Evolutionary conservation across 2,888 invertebrate genomes (phyloP), one percentile per base, ranked within the genome.

Genomic region (Subacronicta megacephala): DNA sequence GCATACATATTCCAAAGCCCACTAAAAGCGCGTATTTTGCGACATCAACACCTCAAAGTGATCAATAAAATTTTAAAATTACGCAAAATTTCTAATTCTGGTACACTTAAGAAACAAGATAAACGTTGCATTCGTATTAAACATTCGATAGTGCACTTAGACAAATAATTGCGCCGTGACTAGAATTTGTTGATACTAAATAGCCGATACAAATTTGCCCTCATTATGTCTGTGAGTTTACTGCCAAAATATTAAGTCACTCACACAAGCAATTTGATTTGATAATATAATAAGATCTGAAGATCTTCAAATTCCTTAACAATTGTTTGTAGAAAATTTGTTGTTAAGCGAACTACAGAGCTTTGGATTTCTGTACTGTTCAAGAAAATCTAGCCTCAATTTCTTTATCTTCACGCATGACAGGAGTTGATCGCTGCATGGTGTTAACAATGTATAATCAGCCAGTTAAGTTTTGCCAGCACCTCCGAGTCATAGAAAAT

Each of bases 151-250:
- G 18, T 51, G 59, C 65, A 65, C 50, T 62, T 45, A 68, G 20
- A 46, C 36, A 36, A 69, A 54, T 66, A 66, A 60, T 56, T 61
- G 15, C 51, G 0, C 53, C 70, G 66, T 64, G 70, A 59, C 41
- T 37, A 12, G 38, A 70, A 42, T 60, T 26, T 53, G 42, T 17
- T 36, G 20, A 20, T 38, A 31, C 43, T 31, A 40, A 33, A 53
- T 50, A 35, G 29, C 49, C 45, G 20, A 51, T 29, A 47, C 46
- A 51, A 49, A 40, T 29, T 23, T 41, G 17, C 7, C 18, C 47
- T 41, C 20, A 12, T 16, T 47, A 35, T 17, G 10, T 4, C 12
- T 1, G 5, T 52, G 20, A 45, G 36, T 18, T 17, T 17, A 37
- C 7, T 40, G 51, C 15, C 35, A 65, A 7, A 65, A 53, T 46